phyloP scores from a whole-genome alignment of 92 coral and sea anemone genomes.

The Siderastrea radians region DNA sequence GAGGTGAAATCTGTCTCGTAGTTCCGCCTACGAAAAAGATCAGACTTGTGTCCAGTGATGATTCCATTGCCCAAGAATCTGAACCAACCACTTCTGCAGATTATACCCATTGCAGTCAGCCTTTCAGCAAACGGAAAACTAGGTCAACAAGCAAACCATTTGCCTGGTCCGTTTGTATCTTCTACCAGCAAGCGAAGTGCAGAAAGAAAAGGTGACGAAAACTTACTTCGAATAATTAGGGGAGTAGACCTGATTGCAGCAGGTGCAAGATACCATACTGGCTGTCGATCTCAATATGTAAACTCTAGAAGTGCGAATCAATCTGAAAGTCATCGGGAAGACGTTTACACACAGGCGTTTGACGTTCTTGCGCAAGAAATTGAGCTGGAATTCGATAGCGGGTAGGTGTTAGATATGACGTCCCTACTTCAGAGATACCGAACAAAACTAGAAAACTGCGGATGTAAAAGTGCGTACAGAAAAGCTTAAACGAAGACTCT shows the following conservation, averaged over 20 bases:
- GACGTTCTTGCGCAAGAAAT: background rate
- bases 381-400: background rate
- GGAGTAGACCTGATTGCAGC: conserved; percentile 56
- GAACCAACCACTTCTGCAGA: no score
- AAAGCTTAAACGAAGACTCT: conserved; percentile 10
- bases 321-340: background rate
- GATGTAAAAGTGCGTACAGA: conserved; percentile 2
- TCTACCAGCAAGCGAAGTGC: conserved; percentile 54
- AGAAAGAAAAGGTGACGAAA: conserved; percentile 21
- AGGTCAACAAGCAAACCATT: background rate
- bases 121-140: no score
- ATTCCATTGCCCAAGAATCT: no score
- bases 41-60: no score
- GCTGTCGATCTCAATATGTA: conserved; percentile 43
- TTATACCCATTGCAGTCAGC: no score
- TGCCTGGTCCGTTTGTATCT: conserved; percentile 51
- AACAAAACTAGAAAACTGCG: background rate
- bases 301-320: background rate
- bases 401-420: background rate
- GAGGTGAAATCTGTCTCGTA: no score
- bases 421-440: background rate
- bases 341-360: conserved; percentile 12
- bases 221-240: conserved; percentile 15
- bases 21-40: no score
- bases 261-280: conserved; percentile 34